Base-by-base conservation (phyloP, 2,888 invertebrate genomes). In the Philereme transversata region DNA sequence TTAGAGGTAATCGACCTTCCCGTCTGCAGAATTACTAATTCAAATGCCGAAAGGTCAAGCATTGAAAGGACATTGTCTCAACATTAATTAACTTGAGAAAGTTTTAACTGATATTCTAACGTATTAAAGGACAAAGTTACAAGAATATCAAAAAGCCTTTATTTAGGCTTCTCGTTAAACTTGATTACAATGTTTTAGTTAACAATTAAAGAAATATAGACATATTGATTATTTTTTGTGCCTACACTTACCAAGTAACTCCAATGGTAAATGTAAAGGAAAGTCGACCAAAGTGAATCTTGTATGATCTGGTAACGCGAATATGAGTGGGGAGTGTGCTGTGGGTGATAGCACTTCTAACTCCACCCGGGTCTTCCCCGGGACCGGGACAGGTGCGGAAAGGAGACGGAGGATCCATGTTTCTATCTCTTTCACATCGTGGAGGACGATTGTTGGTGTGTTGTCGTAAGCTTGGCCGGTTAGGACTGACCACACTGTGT, bases 361-460 rank as follows among this genome's bases (percentile, higher is more conserved):
- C 82, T 94, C 94, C 51, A 94, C 87, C 83, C 97, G 95, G 8
- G 99, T 99, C 90, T 98, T 98, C 59, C 98, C 98, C 41, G 99
- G 99, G 62, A 99, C 98, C 5, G 99, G 99, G 54, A 99, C 99
- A 4, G 99, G 99, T 59, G 99, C 97, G 70, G 99, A 99, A 48
- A 99, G 93, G 45, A 99, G 93, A 64, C 99, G 95, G 63, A 99
- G 93, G 74, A 99, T 99, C 99, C 99, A 99, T 5, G 99, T 99
- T 91, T 99, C 99, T 69, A 99, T 98, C 92, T 99, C 99, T 72
- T 97, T 95, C 45, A 99, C 98, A 88, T 99, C 99, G 86, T 99
- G 99, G 73, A 99, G 93, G 10, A 99, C 97, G 67, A 97, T 96
- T 0, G 97, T 96, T 3, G 97, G 96, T 11, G 96, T 96, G 61